Percentiles rank a stretch among this genome's conserved stretches.
Conservation (phyloP, 2,888 invertebrate species). For the Troides helena region DNA sequence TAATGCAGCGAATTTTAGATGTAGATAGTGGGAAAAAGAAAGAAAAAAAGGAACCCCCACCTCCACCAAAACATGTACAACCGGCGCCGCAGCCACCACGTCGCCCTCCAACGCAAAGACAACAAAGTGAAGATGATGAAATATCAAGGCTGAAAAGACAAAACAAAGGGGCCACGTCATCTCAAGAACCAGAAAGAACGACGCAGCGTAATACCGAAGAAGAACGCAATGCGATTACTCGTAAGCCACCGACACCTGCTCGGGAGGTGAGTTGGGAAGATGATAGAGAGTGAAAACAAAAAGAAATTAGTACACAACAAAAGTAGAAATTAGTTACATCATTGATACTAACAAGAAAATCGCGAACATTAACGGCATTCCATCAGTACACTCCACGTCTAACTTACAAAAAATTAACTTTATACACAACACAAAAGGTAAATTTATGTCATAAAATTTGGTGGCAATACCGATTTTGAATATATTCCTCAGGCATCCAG, state of each 20-base stretch:
- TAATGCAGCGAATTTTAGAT: constrained; percentile 93
- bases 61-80: constrained; percentile 78
- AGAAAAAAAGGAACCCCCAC: constrained; percentile 85
- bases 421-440: constrained; percentile 53
- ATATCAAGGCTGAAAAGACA: constrained; percentile 92
- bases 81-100: constrained; percentile 79
- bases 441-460: constrained; percentile 59
- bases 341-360: constrained; percentile 76
- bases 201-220: constrained; percentile 76
- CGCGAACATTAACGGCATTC: constrained; percentile 74
- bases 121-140: constrained; percentile 94
- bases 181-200: constrained; percentile 81
- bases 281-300: constrained; percentile 62
- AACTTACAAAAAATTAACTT: constrained; percentile 59
- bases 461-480: constrained; percentile 72
- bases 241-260: constrained; percentile 85
- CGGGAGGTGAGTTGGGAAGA: constrained; percentile 88
- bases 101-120: constrained; percentile 84
- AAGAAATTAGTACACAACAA: constrained; percentile 49
- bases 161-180: constrained; percentile 86
- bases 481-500: constrained; percentile 82
- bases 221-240: constrained; percentile 80
- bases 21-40: constrained; percentile 87
- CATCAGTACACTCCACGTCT: constrained; percentile 74
- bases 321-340: constrained; percentile 65